These are phyloP conservation scores for Hydriomena furcata DNA, from an alignment of 2,888 invertebrate genomes.

Conservation along the genomic window DNA sequence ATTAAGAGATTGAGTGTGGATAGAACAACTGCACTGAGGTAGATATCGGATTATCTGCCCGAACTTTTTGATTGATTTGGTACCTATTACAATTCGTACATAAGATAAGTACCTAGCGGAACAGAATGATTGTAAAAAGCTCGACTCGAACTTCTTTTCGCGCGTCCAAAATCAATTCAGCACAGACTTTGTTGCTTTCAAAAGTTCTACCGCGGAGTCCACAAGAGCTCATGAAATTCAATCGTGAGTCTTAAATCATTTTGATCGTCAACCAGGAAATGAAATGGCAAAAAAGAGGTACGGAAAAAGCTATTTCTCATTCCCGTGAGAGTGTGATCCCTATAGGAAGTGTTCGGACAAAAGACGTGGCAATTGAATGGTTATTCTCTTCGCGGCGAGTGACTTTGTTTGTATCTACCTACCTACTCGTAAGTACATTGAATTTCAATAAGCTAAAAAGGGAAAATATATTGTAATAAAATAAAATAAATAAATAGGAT, in stretches of 20 bases:
- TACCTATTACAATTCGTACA: too few species aligned
- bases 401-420: too few species aligned
- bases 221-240: constrained; percentile 10
- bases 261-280: constrained; percentile 2
- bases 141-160: too few species aligned
- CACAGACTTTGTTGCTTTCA: not conserved
- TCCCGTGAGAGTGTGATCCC: constrained; percentile 17
- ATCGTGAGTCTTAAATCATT: not conserved
- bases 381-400: constrained; percentile 3
- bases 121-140: too few species aligned
- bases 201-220: not conserved
- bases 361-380: constrained; percentile 10
- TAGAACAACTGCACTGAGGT: too few species aligned
- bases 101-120: too few species aligned
- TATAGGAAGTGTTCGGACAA: constrained; percentile 16
- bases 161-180: too few species aligned
- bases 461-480: not conserved
- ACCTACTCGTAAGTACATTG: not conserved
- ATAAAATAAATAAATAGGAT: too few species aligned
- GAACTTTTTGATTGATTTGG: too few species aligned
- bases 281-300: constrained; percentile 3
- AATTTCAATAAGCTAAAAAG: constrained; percentile 8
- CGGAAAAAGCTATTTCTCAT: constrained; percentile 2
- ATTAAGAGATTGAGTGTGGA: too few species aligned
- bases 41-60: too few species aligned